A percentile compares a stretch with the other conserved stretches of the same genome.
phyloP scores from a whole-genome alignment of 2,888 invertebrate genomes.

The Cosmia trapezina region DNA sequence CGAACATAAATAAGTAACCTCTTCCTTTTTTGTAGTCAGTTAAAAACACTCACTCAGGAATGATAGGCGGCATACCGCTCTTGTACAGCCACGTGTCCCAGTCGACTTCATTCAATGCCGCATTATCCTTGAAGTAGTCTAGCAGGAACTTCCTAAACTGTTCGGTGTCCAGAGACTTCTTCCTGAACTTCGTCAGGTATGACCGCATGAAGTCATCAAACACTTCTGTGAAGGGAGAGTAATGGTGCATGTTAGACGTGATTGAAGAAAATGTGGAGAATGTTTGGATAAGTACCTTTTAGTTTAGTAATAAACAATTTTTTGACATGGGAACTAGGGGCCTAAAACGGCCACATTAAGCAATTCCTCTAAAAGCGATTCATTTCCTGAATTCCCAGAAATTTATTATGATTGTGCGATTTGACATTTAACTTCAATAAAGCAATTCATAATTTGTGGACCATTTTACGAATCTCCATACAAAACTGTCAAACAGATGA shows the following conservation, averaged over 20 bases:
- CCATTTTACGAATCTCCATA: too few species aligned
- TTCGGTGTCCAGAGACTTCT: constrained; percentile 95
- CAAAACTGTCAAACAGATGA: too few species aligned
- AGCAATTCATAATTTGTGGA: too few species aligned
- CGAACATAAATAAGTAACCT: too few species aligned
- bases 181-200: constrained; percentile 95
- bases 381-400: too few species aligned
- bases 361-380: too few species aligned
- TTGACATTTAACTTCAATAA: too few species aligned
- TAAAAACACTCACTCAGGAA: constrained; percentile 92
- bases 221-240: constrained; percentile 71
- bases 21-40: too few species aligned
- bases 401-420: too few species aligned
- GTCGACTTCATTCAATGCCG: constrained; percentile 92
- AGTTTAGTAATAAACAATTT: not conserved
- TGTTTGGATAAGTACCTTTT: not conserved
- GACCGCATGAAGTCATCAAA: constrained; percentile 96
- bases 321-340: too few species aligned
- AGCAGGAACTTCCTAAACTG: constrained; percentile 94
- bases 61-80: constrained; percentile 97
- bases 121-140: constrained; percentile 92
- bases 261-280: not conserved
- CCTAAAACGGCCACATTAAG: too few species aligned
- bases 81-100: constrained; percentile 96
- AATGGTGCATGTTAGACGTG: not conserved